Base-by-base conservation (phyloP, 2,888 invertebrate genomes). In the Eupsilia transversa region DNA sequence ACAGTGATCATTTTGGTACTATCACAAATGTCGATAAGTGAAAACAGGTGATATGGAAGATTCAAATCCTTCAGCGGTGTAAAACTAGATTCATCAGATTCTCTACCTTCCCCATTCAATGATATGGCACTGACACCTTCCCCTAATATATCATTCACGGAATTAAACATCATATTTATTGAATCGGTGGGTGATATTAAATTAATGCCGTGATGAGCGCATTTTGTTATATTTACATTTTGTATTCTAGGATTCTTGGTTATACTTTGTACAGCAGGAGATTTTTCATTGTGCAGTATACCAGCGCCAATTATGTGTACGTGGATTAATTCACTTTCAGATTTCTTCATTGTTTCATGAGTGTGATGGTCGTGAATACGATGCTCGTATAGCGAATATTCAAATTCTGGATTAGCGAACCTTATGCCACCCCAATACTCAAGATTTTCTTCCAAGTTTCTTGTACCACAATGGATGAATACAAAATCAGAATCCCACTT, bases 351-450 rank as follows among this genome's bases (percentile, higher is more conserved):
- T 0, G 97, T 97, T 81, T 97, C 97, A 87, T 98, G 98, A 0
- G 98, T 98, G 65, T 98, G 97, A 12, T 98, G 97, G 88, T 98
- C 98, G 89, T 98, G 98, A 74, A 98, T 97, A 72, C 98, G 97
- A 87, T 98, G 97, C 86, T 98, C 98, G 90, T 98, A 98, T 3
- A 98, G 94, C 82, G 98, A 97, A 92, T 98, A 98, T 92, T 99
- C 99, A 92, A 99, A 99, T 92, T 98, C 98, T 5, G 98, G 97
- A 91, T 98, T 97, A 0, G 99, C 98, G 92, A 99, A 99, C 79
- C 99, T 97, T 80, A 99, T 97, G 52, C 99, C 99, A 59, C 99
- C 99, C 99, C 99, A 99, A 90, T 99, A 99, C 65, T 98, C 97
- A 74, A 97, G 96, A 30, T 96, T 95, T 20, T 97, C 96, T 7